phyloP scores from a whole-genome alignment of 2,888 invertebrate genomes.

The Conus canariensis region DNA sequence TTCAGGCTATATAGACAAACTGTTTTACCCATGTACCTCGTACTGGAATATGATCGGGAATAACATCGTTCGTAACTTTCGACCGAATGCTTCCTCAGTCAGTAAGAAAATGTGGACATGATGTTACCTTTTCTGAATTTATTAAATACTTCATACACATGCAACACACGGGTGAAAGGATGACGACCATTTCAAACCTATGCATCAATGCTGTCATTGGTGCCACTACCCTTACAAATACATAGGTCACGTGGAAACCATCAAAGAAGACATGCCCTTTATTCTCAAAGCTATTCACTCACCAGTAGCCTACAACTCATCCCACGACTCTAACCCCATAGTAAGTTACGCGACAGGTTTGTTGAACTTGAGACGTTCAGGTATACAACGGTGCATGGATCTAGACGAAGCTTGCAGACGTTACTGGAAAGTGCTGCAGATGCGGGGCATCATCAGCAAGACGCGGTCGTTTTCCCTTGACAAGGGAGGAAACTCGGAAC shows the following conservation, averaged over 20 bases:
- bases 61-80: constrained; percentile 53
- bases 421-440: constrained; percentile 62
- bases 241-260: constrained; percentile 66
- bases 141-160: constrained; percentile 62
- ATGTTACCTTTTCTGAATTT: constrained; percentile 66
- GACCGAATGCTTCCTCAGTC: constrained; percentile 50
- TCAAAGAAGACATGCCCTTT: constrained; percentile 58
- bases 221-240: constrained; percentile 64
- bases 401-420: constrained; percentile 56
- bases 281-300: constrained; percentile 38
- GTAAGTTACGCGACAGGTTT: neutral
- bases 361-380: neutral
- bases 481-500: constrained; percentile 37
- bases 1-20: constrained; percentile 68
- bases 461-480: constrained; percentile 58
- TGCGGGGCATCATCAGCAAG: constrained; percentile 62
- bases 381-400: constrained; percentile 56
- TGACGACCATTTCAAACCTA: constrained; percentile 66
- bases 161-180: constrained; percentile 53
- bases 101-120: constrained; percentile 61
- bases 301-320: neutral
- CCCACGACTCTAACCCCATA: neutral
- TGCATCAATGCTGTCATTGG: constrained; percentile 62
- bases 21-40: constrained; percentile 62
- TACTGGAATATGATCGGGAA: constrained; percentile 60